Base-by-base conservation (phyloP, 2,888 invertebrate genomes). In the Lepidocyrtinus sp. region DNA sequence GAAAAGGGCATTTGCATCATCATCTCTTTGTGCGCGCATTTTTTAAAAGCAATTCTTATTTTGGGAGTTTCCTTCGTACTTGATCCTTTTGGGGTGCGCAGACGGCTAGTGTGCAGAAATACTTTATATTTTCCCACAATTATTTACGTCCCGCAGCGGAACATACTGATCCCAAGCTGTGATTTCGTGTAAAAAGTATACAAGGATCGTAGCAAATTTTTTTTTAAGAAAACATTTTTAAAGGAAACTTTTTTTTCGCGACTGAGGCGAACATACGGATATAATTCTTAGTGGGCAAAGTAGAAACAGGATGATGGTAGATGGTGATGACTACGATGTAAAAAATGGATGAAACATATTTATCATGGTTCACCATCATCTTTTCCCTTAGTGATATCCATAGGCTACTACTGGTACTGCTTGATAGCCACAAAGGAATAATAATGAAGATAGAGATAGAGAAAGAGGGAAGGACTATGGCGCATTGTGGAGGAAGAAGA, bases 71-170 rank as follows among this genome's bases (percentile, higher is more conserved):
- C n/a, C n/a, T n/a, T n/a, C n/a, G n/a, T n/a, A n/a, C n/a, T n/a
- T n/a, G n/a, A n/a, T n/a, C n/a, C n/a, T 36, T 36, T 12, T 36
- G 36, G 5, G 12, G 12, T 7, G 36, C 5, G 12, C 5, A 36
- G 12, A 36, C 12, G 36, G 36, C 5, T 5, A 36, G 36, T 36
- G 36, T 36, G 36, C 36, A 36, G 36, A 36, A 36, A 36, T 36
- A 12, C 12, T 36, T 12, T 36, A 5, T 36, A 36, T 72, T 50
- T 79, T 79, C 79, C 74, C 79, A 79, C 79, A 79, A 79, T 79
- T 79, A 79, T 70, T 79, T 64, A 65, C 63, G 61, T 79, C 74
- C 79, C 68, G 65, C 73, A 63, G 78, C 36, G 68, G 78, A 72
- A 45, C 17, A 12, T 36, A 36, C 36, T 36, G 36, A 36, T 36